Evolutionary conservation across 2,797 vertebrate species (phyloP), one percentile per base, ranked within the genome.

Genomic region (Myotis myotis): DNA sequence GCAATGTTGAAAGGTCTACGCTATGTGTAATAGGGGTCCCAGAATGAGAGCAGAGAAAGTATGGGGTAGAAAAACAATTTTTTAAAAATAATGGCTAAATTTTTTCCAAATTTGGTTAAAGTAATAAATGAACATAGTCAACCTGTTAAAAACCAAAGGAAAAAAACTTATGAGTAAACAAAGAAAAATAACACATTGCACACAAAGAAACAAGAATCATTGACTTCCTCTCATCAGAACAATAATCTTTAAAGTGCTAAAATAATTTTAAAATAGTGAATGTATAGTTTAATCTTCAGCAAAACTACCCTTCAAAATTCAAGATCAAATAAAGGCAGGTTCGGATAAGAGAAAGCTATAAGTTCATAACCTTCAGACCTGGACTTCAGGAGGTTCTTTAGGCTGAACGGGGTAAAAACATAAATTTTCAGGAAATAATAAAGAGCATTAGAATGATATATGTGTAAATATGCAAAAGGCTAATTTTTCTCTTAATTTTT

Each of bases 271-370:
- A 25, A 83, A 64, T n/a, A 66, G 17, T 55, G 57, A 87, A 68
- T 36, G 66, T 12, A 81, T 78, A 85, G 64, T 79, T 68, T 91
- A 92, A 92, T 17, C 68, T 91, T 44, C 80, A 84, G 25, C 53
- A 93, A 89, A 95, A 92, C 57, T 38, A 87, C 44, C 28, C n/a
- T 83, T 93, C 55, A 81, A 93, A 94, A 86, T 16, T 91, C 68
- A 91, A 84, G 55, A 44, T 92, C 16, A 94, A 89, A 38, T 33
- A 70, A 66, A 84, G 70, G 55, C 12, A 33, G 74, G 78, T 95
- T 90, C 47, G 81, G 33, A 75, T 44, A 71, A 68, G 57, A 51
- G 41, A 84, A 94, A 89, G 53, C 3, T 76, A 85, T 60, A 17
- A 92, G 25, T 83, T 44, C 9, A 23, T 53, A 30, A 33, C 28